Conservation (phyloP, 2,888 invertebrate species). For the Cepaea hortensis region DNA sequence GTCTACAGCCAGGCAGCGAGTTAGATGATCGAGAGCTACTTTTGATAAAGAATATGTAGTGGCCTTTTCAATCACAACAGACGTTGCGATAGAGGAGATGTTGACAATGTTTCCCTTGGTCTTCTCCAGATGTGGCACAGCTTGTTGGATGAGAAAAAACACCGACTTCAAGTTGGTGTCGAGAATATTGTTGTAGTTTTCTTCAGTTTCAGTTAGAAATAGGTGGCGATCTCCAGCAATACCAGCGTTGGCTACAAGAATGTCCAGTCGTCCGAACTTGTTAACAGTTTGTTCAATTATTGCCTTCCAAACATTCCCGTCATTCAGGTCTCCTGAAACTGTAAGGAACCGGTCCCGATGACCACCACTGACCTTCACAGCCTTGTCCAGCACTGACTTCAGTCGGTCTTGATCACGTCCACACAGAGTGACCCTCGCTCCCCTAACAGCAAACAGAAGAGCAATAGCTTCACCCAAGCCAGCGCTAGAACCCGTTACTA, state of each 20-base stretch:
- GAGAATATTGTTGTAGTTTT: constrained; percentile 33
- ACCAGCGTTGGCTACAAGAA: constrained; percentile 26
- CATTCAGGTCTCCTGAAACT: constrained; percentile 14
- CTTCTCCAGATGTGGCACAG: constrained; percentile 35
- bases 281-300: constrained; percentile 21
- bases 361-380: too few relatives aligned
- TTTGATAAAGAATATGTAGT: not conserved
- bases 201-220: constrained; percentile 5
- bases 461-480: too few relatives aligned
- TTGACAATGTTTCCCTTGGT: constrained; percentile 30
- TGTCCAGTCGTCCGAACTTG: constrained; percentile 31
- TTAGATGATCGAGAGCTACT: constrained; percentile 29
- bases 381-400: too few relatives aligned
- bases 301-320: not conserved
- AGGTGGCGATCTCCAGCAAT: not conserved
- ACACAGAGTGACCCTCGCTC: too few relatives aligned
- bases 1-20: constrained; percentile 25
- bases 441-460: too few relatives aligned
- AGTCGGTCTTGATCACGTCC: too few relatives aligned
- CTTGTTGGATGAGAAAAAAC: constrained; percentile 41
- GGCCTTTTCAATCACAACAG: not conserved
- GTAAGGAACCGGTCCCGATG: too few relatives aligned
- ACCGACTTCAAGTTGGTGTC: constrained; percentile 39
- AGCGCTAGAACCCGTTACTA: too few relatives aligned
- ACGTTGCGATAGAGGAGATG: constrained; percentile 16